Base-by-base conservation (phyloP, 1,140 invertebrate genomes). In the Procambarus virginalis region DNA sequence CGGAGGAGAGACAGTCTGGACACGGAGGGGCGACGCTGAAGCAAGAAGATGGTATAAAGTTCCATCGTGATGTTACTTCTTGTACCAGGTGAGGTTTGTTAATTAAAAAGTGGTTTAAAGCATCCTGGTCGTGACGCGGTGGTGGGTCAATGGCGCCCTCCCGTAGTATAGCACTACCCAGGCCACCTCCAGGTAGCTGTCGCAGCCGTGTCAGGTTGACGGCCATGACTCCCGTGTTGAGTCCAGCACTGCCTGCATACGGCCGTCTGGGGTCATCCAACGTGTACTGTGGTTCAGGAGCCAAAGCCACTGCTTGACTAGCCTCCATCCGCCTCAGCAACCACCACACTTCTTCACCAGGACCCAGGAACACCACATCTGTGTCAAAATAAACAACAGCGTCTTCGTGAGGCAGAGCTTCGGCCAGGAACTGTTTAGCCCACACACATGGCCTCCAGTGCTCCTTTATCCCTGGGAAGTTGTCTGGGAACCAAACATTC, bases 101-200 rank as follows among this genome's bases (percentile, higher is more conserved):
- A 4, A 73, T 77, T 46, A 92, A 60, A 60, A 75, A 90, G 22
- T 89, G 88, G 77, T 92, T 92, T 75, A 92, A 75, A 17, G 85
- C 86, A 34, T 92, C 91, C 49, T 92, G 91, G 45, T 92, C 91
- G 70, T 92, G 91, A 10, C 91, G 83, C 9, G 79, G 84, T 22
- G 46, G n/a, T 2, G 73, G 89, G 9, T 55, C 12, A 20, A 79
- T 55, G 10, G 14, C 6, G 55, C 80, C 89, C 48, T n/a, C 78
- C 20, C 17, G 1, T 17, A 90, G 76, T 12, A 92, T 79, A 22
- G 83, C 85, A 68, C 84, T 77, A 51, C 88, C 84, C 6, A 92
- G 64, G n/a, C 83, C 70, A 45, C 81, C 77, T 3, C 85, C 80
- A 55, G 78, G 78, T 12, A 88, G 68, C 22, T 34, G 60, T 49